Base-by-base conservation (phyloP, 2,113 vertebrate species). In the Albula goreensis region DNA sequence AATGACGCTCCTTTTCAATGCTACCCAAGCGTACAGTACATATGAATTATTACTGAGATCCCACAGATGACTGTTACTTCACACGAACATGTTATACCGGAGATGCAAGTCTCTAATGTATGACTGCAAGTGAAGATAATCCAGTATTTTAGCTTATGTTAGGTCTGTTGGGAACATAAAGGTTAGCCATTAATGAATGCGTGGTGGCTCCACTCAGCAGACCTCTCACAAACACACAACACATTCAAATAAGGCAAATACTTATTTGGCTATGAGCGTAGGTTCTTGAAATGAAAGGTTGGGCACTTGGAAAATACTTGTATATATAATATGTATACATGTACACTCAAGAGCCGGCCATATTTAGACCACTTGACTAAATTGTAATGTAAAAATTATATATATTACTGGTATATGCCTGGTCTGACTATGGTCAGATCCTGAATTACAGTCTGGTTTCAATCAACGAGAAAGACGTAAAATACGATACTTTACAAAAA, bases 51-150 rank as follows among this genome's bases (percentile, higher is more conserved):
- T 74, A 22, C 17, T 70, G 6, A 70, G 17, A 60, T 60, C 56
- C 13, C 63, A 70, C 63, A 70, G 63, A 8, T 6, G 53, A 50
- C 87, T 78, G 63, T 88, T 85, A 3, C n/a, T 13, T 17, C 6
- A n/a, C 63, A 70, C 17, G n/a, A 22, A n/a, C 4, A n/a, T 13
- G 22, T 22, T 22, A 17, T n/a, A 22, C 13, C 63, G 5, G 19
- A n/a, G 22, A 5, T 4, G 1, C 22, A 0, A 22, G 19, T 22
- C 63, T n/a, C 13, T 6, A 17, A n/a, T 15, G 13, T 5, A 3
- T 70, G 63, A 70, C 22, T 70, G 22, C 19, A 70, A 70, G 17
- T 5, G 63, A 70, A n/a, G 63, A 70, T 22, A 70, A 70, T 70
- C 22, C 41, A 78, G 22, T 78, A 78, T 48, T 9, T 78, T 78